Conservation (phyloP, 2,797 vertebrate genomes). For the Dermochelys coriacea region DNA sequence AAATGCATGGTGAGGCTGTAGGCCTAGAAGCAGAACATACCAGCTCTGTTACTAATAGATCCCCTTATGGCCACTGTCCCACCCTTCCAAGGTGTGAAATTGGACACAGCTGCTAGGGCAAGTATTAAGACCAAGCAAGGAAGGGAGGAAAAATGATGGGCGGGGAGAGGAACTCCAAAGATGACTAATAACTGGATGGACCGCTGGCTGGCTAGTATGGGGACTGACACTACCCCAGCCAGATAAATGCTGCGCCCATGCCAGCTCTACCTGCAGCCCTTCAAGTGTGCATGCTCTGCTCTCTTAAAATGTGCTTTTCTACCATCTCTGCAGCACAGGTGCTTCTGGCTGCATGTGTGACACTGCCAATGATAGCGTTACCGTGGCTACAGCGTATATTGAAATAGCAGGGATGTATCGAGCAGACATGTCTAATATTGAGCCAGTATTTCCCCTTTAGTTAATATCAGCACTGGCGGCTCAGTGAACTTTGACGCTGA, state of each 20-base stretch:
- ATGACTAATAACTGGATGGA: not conserved
- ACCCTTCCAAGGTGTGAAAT: not conserved
- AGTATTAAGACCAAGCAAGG: not conserved
- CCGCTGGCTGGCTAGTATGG: not conserved
- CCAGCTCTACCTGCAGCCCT: not conserved
- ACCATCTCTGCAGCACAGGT: not conserved
- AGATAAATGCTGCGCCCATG: not conserved
- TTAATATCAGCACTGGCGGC: fast-evolving
- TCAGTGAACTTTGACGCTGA: not conserved
- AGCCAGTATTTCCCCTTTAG: not conserved
- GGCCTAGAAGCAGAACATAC: not conserved
- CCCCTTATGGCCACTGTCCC: not conserved
- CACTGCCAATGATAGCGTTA: not conserved
- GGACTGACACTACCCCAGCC: not conserved
- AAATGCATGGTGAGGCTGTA: not conserved
- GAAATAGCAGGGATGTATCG: too few species aligned
- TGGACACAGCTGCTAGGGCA: not conserved
- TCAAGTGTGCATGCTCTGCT: not conserved
- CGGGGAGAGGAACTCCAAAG: not conserved
- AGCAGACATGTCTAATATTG: too few species aligned
- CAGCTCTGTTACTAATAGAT: not conserved
- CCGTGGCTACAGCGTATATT: not conserved
- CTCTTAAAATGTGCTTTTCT: not conserved
- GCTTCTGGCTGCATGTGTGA: not conserved
- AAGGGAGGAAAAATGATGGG: not conserved